These are phyloP conservation scores for Hylaeus anthracinus DNA, from an alignment of 1,140 invertebrate genomes.

Conservation along the genomic window DNA sequence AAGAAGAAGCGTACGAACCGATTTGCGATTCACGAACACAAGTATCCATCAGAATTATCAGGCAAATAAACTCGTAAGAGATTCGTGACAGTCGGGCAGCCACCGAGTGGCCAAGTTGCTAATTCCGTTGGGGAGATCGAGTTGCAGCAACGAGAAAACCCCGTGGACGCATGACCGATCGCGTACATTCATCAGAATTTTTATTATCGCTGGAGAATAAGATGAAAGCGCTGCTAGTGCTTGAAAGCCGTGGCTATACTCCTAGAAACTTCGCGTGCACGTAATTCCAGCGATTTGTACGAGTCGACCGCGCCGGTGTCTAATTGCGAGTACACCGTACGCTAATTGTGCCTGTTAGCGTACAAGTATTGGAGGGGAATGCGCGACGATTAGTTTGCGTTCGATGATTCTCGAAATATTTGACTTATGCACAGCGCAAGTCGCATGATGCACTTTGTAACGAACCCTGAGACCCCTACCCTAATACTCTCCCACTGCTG, in stretches of 20 bases:
- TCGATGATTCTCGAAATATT: not conserved
- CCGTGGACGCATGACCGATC: slow-evolving; percentile 25
- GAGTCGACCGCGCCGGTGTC: slow-evolving; percentile 40
- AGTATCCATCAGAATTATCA: too few relatives aligned
- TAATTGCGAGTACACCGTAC: slow-evolving; percentile 34
- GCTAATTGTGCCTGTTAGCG: slow-evolving; percentile 30
- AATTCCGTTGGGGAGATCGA: not conserved
- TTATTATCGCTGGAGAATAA: slow-evolving; percentile 20
- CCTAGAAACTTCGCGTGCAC: slow-evolving; percentile 14
- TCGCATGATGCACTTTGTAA: not conserved
- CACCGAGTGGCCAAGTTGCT: slow-evolving; percentile 3
- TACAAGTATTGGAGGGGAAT: slow-evolving; percentile 4
- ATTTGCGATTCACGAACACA: too few relatives aligned
- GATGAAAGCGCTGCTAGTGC: slow-evolving; percentile 16
- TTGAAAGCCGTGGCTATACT: slow-evolving; percentile 1
- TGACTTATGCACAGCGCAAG: too few relatives aligned
- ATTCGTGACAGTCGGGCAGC: not conserved
- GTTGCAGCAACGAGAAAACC: not conserved
- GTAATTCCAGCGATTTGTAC: slow-evolving; percentile 43
- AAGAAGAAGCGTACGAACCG: not conserved
- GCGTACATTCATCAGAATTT: slow-evolving; percentile 34
- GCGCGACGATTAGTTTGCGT: slow-evolving; percentile 15
- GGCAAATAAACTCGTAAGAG: too few relatives aligned
- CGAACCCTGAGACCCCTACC: too few relatives aligned
- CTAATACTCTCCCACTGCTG: too few relatives aligned